Conservation (phyloP, 1,140 invertebrate species). For the Plutomurus gul region DNA sequence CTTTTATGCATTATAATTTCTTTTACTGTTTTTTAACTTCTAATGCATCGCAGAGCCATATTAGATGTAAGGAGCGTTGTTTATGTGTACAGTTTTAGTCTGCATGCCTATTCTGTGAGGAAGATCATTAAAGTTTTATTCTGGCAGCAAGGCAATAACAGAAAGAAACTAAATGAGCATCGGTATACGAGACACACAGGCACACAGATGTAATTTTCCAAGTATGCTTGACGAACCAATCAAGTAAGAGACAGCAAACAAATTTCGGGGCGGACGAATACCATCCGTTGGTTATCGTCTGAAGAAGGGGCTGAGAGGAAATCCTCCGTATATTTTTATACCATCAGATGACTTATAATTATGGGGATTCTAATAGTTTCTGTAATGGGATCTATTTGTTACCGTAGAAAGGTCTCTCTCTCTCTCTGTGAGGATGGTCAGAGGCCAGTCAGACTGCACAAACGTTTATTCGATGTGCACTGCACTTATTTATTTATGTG, state of each 20-base stretch:
- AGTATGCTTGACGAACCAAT: constrained; percentile 9
- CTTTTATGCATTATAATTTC: too few species aligned
- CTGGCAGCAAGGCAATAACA: neutral
- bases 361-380: constrained; percentile 45
- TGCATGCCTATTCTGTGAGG: neutral
- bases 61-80: too few species aligned
- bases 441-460: neutral
- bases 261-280: constrained; percentile 39
- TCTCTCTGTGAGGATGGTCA: neutral
- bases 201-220: neutral
- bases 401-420: constrained; percentile 28
- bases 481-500: neutral
- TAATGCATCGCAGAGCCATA: too few species aligned
- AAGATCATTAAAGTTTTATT: constrained; percentile 18
- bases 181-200: neutral
- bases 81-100: neutral
- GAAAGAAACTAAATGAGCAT: neutral
- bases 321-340: constrained; percentile 36
- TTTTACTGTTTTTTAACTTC: too few species aligned
- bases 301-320: constrained; percentile 22
- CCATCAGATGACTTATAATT: constrained; percentile 41
- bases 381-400: constrained; percentile 48
- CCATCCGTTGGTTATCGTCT: neutral
- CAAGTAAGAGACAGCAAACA: constrained; percentile 28
- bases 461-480: neutral